These are phyloP conservation scores for Tretioscincus oriximinensis DNA, from an alignment of 2,113 vertebrate genomes.

Conservation along the genomic window DNA sequence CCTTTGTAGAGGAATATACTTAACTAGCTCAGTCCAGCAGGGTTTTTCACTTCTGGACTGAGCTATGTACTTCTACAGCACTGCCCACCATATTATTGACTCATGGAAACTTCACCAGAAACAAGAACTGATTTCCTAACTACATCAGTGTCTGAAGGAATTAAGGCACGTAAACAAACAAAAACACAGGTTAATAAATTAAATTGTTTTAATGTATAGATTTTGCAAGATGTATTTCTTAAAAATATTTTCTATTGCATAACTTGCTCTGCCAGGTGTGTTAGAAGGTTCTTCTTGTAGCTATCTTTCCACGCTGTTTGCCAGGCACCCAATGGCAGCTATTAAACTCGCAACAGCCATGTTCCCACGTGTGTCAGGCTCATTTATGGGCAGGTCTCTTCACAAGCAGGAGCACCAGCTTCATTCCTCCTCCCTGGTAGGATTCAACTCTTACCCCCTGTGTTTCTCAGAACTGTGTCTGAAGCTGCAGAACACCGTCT, in stretches of 20 bases:
- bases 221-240: constrained; percentile 14
- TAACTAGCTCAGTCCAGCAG: too few relatives aligned
- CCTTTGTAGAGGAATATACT: too few relatives aligned
- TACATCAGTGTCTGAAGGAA: neutral
- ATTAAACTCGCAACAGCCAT: neutral
- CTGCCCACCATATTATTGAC: neutral
- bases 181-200: neutral
- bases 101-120: neutral
- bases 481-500: neutral
- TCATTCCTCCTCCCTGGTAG: neutral
- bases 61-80: neutral
- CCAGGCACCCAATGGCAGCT: neutral
- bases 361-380: neutral
- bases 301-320: neutral
- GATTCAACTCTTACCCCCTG: neutral
- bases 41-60: too few relatives aligned
- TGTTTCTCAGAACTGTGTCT: neutral
- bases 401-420: neutral
- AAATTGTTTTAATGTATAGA: constrained; percentile 22
- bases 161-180: neutral
- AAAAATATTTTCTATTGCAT: constrained; percentile 19
- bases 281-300: neutral
- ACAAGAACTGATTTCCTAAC: neutral
- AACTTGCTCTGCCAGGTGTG: constrained; percentile 5
- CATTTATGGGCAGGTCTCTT: neutral